These are phyloP conservation scores for Himalopsyche japonica DNA, from an alignment of 2,888 invertebrate species.

Conservation along the genomic window DNA sequence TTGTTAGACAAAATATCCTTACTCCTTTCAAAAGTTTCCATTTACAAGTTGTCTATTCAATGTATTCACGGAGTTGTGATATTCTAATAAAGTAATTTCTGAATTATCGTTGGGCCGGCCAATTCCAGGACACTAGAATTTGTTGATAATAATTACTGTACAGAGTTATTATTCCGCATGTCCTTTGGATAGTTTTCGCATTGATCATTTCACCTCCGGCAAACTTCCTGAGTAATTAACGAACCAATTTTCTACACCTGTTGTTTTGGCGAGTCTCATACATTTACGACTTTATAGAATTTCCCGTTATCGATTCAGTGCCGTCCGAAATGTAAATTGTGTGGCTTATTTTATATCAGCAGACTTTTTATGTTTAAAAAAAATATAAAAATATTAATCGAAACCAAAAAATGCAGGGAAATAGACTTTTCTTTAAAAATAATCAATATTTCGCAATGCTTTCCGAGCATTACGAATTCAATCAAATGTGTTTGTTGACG, in stretches of 20 bases:
- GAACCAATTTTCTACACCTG: slow-evolving; percentile 9
- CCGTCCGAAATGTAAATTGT: not conserved
- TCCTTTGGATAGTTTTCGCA: not conserved
- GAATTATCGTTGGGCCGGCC: not conserved
- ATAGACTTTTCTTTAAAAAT: too few relatives aligned
- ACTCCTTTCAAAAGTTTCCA: too few relatives aligned
- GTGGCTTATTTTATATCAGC: too few relatives aligned
- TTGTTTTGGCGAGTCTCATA: not conserved
- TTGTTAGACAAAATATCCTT: too few relatives aligned
- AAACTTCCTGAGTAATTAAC: slow-evolving; percentile 4
- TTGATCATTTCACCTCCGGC: not conserved
- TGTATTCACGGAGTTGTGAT: not conserved
- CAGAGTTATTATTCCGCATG: not conserved
- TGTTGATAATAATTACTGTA: not conserved
- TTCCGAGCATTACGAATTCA: too few relatives aligned
- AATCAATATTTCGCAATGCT: too few relatives aligned
- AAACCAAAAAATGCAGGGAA: too few relatives aligned
- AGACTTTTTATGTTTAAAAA: too few relatives aligned
- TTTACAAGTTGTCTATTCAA: not conserved
- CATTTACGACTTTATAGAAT: not conserved
- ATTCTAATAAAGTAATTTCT: not conserved
- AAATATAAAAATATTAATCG: too few relatives aligned
- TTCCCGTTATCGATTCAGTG: not conserved
- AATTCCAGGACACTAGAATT: not conserved
- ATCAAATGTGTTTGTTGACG: too few relatives aligned